phyloP scores from a whole-genome alignment of 2,888 invertebrate species.

The Poecilus cupreus region DNA sequence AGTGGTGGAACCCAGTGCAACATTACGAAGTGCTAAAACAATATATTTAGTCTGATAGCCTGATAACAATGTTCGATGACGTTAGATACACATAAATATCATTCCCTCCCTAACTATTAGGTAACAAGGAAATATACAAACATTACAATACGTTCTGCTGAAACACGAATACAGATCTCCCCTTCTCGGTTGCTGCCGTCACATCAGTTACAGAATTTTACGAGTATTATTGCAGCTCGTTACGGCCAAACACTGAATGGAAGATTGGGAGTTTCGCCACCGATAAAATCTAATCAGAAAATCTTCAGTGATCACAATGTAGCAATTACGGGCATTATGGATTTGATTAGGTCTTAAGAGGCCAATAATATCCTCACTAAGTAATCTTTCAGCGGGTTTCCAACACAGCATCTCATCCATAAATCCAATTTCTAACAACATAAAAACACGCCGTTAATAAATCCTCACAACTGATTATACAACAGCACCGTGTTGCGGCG shows the following conservation, averaged over 20 bases:
- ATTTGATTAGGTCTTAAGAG: background rate
- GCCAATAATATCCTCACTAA: background rate
- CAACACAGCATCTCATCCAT: background rate
- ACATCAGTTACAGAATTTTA: background rate
- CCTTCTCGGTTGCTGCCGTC: background rate
- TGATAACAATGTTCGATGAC: background rate
- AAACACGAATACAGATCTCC: background rate
- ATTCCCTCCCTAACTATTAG: slow-evolving; percentile 3
- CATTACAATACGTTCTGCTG: background rate
- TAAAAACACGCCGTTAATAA: slow-evolving; percentile 2
- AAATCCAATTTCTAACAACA: background rate
- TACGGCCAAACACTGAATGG: background rate
- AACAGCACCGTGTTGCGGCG: background rate
- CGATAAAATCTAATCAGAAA: background rate
- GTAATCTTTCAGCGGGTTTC: background rate
- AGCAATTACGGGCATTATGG: background rate
- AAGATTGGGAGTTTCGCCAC: background rate
- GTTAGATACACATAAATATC: slow-evolving; percentile 3
- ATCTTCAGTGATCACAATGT: background rate
- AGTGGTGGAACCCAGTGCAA: too few species aligned
- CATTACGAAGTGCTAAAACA: too few species aligned
- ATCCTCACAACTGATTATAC: background rate
- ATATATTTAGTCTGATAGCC: background rate
- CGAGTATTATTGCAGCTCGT: background rate
- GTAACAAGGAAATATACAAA: background rate